These are phyloP conservation scores for Paramuricea clavata DNA, from an alignment of 92 coral and sea anemone genomes.

Conservation along the genomic window DNA sequence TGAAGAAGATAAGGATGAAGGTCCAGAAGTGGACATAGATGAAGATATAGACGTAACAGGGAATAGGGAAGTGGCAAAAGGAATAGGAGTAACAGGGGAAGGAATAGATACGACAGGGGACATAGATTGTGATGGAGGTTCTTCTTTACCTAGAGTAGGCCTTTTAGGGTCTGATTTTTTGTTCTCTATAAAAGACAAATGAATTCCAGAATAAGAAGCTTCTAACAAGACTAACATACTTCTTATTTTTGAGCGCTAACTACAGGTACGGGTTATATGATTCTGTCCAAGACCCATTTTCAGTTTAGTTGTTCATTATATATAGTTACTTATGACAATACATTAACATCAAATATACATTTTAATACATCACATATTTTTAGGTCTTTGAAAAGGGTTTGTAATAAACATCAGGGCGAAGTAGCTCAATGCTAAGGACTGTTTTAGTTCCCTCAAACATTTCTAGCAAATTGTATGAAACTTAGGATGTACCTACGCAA, in stretches of 20 bases:
- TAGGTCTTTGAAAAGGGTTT: background rate
- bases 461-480: too few species aligned
- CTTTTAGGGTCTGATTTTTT: background rate
- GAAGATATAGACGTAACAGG: background rate
- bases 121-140: background rate
- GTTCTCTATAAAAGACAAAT: slow-evolving; percentile 3
- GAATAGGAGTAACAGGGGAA: background rate
- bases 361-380: too few species aligned
- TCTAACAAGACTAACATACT: background rate
- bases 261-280: too few species aligned
- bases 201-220: background rate
- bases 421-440: too few species aligned
- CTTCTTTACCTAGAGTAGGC: background rate
- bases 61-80: too few species aligned
- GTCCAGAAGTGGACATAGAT: background rate
- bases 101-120: background rate
- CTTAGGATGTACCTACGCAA: too few species aligned
- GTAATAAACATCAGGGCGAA: background rate
- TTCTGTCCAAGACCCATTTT: too few species aligned
- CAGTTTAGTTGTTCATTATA: too few species aligned
- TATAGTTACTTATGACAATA: too few species aligned
- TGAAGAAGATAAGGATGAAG: background rate
- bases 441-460: too few species aligned
- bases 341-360: too few species aligned
- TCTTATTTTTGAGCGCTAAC: background rate